Evolutionary conservation across 2,797 vertebrate species (phyloP), one percentile per base, ranked within the genome.

Genomic region (Delichon dasypus): DNA sequence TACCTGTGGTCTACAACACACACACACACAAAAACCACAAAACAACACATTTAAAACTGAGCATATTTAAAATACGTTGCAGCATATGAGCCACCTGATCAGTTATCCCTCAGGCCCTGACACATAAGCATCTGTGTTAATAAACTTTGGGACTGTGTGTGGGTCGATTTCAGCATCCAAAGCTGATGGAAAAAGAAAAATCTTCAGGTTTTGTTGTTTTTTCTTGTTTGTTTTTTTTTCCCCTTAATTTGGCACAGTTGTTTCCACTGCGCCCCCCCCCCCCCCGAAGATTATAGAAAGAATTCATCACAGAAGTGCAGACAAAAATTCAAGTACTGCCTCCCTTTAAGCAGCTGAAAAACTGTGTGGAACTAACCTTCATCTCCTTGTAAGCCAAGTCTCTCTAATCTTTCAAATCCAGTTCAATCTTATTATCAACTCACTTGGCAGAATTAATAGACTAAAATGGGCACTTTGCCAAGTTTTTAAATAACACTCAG

Each of bases 361-460:
- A 26, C 22, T 34, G 32, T 38, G 60, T 50, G 42, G 48, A 61
- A 42, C 48, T 86, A 88, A 88, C 82, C 20, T 73, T 84, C 38
- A 44, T 26, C 70, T 78, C 71, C 53, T 83, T 72, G 65, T 73
- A 92, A 96, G 48, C 61, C 65, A 82, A 94, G 62, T 36, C 62
- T 71, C 62, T 70, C 32, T 95, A 86, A 95, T 88, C 82, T 71
- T 89, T 84, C 55, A 93, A 96, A 96, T 95, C 85, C 76, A 57
- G 45, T 91, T 79, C 48, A 90, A 94, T 96, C 91, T 90, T 82
- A 92, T 93, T 92, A 93, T 53, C 60, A 91, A 65, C 79, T 79
- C 55, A 57, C 60, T 94, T 92, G 87, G 70, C 32, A 93, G 91
- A 82, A 85, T 87, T 92, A 94, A 86, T 67, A 17, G 29, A 66